phyloP scores from a whole-genome alignment of 2,797 vertebrate genomes.

The Lerista edwardsae region DNA sequence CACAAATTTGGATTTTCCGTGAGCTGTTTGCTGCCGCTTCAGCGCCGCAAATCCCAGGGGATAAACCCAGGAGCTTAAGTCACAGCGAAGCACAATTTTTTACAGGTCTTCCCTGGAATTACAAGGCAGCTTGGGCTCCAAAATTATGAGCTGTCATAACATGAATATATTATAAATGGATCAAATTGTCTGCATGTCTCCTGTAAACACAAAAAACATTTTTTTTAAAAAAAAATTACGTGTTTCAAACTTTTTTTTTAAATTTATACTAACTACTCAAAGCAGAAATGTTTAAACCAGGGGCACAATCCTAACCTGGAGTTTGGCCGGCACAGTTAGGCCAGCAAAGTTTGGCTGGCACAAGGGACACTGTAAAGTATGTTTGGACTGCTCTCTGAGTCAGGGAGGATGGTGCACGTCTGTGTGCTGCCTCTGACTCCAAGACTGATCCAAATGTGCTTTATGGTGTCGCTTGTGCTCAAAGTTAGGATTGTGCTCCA shows the following conservation, averaged over 20 bases:
- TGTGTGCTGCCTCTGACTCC: no score
- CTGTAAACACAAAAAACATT: background rate
- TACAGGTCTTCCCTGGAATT: background rate
- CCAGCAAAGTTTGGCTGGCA: no score
- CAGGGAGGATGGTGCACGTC: no score
- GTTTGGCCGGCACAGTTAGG: no score
- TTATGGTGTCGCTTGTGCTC: no score
- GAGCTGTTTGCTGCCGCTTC: background rate
- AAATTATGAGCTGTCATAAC: rapidly evolving
- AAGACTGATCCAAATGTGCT: no score
- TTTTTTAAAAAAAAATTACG: background rate
- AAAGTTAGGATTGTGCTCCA: no score
- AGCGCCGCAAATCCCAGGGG: background rate
- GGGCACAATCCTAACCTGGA: no score
- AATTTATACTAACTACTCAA: background rate
- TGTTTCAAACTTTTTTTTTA: background rate
- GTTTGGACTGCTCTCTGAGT: no score
- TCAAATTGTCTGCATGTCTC: background rate
- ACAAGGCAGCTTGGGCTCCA: background rate
- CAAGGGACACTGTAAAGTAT: no score
- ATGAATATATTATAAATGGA: rapidly evolving
- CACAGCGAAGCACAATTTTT: background rate
- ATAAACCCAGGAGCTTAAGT: constrained; percentile 13
- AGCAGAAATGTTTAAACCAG: background rate
- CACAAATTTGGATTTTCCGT: constrained; percentile 1